Evolutionary conservation across 1,140 invertebrate genomes (phyloP), one percentile per base, ranked within the genome.

Genomic region (Drosophila ohnishii): DNA sequence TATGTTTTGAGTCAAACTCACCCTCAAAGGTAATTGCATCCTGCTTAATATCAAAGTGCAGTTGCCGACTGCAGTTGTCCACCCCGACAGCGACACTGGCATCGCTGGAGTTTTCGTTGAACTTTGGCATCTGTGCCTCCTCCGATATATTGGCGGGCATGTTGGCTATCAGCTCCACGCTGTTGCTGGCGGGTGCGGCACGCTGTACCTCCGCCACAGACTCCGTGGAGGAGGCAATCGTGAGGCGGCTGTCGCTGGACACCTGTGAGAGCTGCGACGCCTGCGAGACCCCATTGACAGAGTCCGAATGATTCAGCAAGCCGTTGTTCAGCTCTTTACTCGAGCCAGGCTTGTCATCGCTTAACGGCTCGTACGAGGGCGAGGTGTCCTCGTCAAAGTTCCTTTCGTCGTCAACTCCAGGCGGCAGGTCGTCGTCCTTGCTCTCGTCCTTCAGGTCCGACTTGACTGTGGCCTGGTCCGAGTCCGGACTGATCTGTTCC

Each of bases 401-500:
- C 25, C 56, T 60, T 25, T 44, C 34, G 22, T 65, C 93, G 2
- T 92, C 92, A 56, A 93, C 93, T 35, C 77, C 64, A 63, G 83
- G 80, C 2, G 85, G 75, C 25, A 83, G 47, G 2, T 83, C 77
- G 11, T 81, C 83, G 3, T 87, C 85, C 22, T 80, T 84, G 16
- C 61, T 75, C 19, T 92, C 91, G 66, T 93, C 61, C 62, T 81
- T 85, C 79, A 90, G 55, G 80, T 89, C 87, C 60, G 92, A 66
- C 91, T 93, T 90, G 90, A 93, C 86, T 89, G 92, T 82, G 76
- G 92, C 92, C 70, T 94, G 94, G 48, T 95, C 95, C 0, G 95
- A 96, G 59, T 95, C 95, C 6, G 95, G 95, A 67, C 95, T 96
- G 10, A 96, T 94, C 74, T 95, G 95, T 90, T 96, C 95, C 25